A percentile compares a stretch with the other conserved stretches of the same genome.
phyloP scores from a whole-genome alignment of 2,797 vertebrate genomes.

The Helarctos malayanus region DNA sequence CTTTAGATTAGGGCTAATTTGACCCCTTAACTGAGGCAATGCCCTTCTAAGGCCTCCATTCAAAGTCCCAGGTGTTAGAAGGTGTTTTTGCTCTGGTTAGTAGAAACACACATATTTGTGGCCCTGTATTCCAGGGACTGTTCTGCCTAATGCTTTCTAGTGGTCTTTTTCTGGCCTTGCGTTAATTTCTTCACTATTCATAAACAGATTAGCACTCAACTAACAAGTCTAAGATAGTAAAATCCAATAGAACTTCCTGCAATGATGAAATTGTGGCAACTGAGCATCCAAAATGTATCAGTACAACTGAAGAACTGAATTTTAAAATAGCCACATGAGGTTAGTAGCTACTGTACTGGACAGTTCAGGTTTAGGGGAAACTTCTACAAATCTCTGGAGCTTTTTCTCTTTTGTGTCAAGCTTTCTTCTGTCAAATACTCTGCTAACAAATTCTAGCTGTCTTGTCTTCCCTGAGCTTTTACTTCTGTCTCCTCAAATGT shows the following conservation, averaged over 20 bases:
- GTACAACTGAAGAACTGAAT: neutral
- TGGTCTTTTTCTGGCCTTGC: neutral
- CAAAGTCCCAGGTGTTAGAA: neutral
- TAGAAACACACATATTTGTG: constrained; percentile 30
- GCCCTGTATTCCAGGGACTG: neutral
- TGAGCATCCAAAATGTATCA: neutral
- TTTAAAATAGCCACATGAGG: constrained; percentile 34
- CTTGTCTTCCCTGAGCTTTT: neutral
- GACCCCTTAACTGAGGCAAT: neutral
- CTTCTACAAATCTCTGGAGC: neutral
- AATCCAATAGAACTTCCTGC: constrained; percentile 7
- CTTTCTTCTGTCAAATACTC: neutral
- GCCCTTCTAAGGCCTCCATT: neutral
- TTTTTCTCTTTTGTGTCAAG: neutral
- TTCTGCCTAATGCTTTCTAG: constrained; percentile 12
- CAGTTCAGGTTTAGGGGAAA: neutral
- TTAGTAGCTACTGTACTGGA: neutral
- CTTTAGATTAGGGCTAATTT: neutral
- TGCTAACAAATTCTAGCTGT: constrained; percentile 15
- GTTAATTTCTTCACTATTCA: constrained; percentile 26
- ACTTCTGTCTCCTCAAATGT: constrained; percentile 28
- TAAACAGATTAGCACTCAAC: constrained; percentile 21
- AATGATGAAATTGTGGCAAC: neutral
- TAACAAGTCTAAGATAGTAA: constrained; percentile 37
- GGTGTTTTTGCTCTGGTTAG: neutral